Evolutionary conservation across 2,113 vertebrate species (phyloP).

Genomic region (Osmerus eperlanus): DNA sequence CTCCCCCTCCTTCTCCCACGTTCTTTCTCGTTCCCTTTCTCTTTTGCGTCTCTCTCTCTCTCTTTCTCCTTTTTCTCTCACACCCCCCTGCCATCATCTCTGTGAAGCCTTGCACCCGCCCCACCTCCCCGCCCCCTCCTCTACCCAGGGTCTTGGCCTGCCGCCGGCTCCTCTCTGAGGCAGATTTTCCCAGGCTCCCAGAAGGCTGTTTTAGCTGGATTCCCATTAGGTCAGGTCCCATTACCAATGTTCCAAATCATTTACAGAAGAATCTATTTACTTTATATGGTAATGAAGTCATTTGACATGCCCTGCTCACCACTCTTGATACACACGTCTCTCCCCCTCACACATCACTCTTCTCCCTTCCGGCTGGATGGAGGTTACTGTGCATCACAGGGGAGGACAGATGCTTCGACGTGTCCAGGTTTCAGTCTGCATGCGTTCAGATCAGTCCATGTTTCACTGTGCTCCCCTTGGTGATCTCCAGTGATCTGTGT

Average conservation of each 20-base stretch:
- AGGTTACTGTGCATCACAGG: slow-evolving; percentile 10
- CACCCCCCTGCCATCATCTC: slow-evolving; percentile 50
- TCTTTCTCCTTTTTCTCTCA: not conserved
- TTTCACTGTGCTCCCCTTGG: not conserved
- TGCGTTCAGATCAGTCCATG: too few relatives aligned
- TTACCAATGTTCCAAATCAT: slow-evolving; percentile 78
- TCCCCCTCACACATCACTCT: slow-evolving; percentile 21
- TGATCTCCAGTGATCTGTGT: not conserved
- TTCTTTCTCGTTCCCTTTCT: not conserved
- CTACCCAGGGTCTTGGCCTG: slow-evolving; percentile 63
- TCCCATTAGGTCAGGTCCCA: slow-evolving; percentile 73
- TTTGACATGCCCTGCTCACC: slow-evolving; percentile 57
- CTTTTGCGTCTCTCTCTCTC: not conserved
- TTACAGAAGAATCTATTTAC: slow-evolving; percentile 76
- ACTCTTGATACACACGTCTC: slow-evolving; percentile 43
- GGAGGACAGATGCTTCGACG: too few relatives aligned
- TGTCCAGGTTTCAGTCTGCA: too few relatives aligned
- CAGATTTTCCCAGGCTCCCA: slow-evolving; percentile 75
- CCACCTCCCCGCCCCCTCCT: slow-evolving; percentile 33
- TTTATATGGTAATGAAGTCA: slow-evolving; percentile 70
- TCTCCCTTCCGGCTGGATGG: not conserved
- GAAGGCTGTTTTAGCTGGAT: slow-evolving; percentile 74
- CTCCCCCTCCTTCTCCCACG: not conserved
- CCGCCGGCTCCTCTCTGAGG: slow-evolving; percentile 67
- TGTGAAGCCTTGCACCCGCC: slow-evolving; percentile 42